Evolutionary conservation across 2,888 invertebrate genomes (phyloP).

Genomic region (Zaprionus obscuricornis): DNA sequence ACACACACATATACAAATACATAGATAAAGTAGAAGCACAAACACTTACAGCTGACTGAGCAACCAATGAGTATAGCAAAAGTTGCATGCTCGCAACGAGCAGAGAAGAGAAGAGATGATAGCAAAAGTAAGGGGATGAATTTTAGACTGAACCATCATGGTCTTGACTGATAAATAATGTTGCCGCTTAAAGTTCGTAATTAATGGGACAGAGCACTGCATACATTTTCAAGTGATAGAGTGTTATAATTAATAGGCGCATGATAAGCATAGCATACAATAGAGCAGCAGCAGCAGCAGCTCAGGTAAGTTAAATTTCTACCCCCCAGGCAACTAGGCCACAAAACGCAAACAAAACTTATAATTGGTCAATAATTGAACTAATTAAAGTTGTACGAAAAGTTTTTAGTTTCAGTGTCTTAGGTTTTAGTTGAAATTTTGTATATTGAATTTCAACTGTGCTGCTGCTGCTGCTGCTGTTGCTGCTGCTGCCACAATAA

Average conservation of each 20-base stretch:
- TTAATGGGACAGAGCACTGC: constrained; percentile 57
- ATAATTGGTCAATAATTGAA: constrained; percentile 31
- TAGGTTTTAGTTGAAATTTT: too few species aligned
- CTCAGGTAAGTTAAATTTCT: constrained; percentile 12
- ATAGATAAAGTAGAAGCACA: too few species aligned
- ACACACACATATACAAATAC: neutral
- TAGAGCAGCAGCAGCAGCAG: neutral
- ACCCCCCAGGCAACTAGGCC: neutral
- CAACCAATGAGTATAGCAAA: constrained; percentile 21
- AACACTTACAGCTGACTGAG: constrained; percentile 46
- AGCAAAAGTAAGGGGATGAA: neutral
- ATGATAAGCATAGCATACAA: constrained; percentile 19
- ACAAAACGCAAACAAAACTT: too few species aligned
- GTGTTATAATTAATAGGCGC: constrained; percentile 37
- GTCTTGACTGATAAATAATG: constrained; percentile 66
- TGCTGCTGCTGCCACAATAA: constrained; percentile 25
- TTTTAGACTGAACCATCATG: too few species aligned
- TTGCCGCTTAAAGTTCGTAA: constrained; percentile 48
- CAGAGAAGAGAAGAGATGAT: neutral
- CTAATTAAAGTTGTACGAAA: constrained; percentile 8
- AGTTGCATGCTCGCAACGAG: too few species aligned
- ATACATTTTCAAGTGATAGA: constrained; percentile 45
- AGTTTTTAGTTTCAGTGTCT: neutral
- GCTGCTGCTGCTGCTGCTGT: too few species aligned
- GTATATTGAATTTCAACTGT: too few species aligned